Evolutionary conservation across 2,888 invertebrate species (phyloP).

Genomic region (Coronaproctus castanopsis): DNA sequence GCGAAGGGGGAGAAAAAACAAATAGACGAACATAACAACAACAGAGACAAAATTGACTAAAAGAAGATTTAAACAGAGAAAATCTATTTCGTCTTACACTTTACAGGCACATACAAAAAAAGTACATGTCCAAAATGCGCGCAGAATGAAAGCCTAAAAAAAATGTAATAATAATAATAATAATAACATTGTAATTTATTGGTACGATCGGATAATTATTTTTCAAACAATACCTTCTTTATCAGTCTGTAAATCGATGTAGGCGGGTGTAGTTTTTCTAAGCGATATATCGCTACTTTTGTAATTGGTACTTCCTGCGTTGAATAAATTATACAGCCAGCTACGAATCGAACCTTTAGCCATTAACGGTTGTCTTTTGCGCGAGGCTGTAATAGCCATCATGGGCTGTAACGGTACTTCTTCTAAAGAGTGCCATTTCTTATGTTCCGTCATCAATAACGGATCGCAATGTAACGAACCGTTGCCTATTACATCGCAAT

Average conservation of each 20-base stretch:
- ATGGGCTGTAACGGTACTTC: slow-evolving; percentile 29
- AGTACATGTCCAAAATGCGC: too few species aligned
- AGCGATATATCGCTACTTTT: slow-evolving; percentile 41
- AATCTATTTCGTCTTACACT: too few species aligned
- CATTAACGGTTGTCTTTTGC: slow-evolving; percentile 36
- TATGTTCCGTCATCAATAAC: slow-evolving; percentile 29
- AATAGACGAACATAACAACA: too few species aligned
- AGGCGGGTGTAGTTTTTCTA: slow-evolving; percentile 32
- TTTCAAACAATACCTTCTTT: slow-evolving; percentile 37
- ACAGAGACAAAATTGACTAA: too few species aligned
- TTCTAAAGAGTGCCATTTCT: slow-evolving; percentile 63
- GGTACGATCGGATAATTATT: too few species aligned
- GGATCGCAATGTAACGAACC: slow-evolving; percentile 26
- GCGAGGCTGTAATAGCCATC: too few species aligned
- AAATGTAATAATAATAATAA: too few species aligned
- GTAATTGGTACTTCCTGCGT: slow-evolving; percentile 46
- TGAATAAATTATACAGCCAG: slow-evolving; percentile 56
- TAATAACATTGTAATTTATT: too few species aligned
- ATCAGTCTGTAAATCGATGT: slow-evolving; percentile 34
- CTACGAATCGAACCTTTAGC: slow-evolving; percentile 43
- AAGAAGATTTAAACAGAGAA: too few species aligned
- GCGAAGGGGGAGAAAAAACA: too few species aligned
- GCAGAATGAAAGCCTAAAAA: too few species aligned
- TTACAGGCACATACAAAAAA: too few species aligned
- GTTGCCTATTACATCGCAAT: slow-evolving; percentile 18